Evolutionary conservation across 2,797 vertebrate species (phyloP).

Genomic region (Semaprochilodus insignis): DNA sequence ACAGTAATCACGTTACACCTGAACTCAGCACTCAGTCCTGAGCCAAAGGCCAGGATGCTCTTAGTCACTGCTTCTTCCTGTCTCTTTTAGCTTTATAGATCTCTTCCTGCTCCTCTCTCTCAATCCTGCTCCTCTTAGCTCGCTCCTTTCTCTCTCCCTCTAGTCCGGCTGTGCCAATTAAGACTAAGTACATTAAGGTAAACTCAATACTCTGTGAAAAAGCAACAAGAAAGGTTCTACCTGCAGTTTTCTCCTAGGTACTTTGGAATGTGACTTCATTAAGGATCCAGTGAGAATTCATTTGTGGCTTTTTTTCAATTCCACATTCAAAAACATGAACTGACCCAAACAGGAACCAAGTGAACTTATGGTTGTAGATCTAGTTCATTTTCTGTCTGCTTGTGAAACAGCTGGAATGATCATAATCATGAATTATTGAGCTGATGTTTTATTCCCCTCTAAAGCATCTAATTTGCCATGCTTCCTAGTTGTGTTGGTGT

Average conservation of each 20-base stretch:
- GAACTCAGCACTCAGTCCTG: constrained; percentile 50
- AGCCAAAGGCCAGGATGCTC: constrained; percentile 61
- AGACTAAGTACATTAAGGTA: neutral
- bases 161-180: neutral
- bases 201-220: constrained; percentile 3
- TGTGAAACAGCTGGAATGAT: too few species aligned
- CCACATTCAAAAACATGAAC: too few species aligned
- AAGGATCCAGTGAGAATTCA: neutral
- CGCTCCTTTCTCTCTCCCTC: neutral
- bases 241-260: neutral
- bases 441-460: too few species aligned
- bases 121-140: neutral
- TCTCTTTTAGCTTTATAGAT: neutral
- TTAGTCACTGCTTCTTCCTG: neutral
- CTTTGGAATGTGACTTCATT: neutral
- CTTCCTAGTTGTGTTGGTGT: too few species aligned
- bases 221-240: neutral
- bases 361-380: too few species aligned
- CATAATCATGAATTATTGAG: too few species aligned
- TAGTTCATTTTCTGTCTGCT: too few species aligned
- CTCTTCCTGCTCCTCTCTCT: neutral
- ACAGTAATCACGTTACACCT: constrained; percentile 67
- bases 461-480: too few species aligned
- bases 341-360: too few species aligned
- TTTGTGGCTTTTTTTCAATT: too few species aligned